phyloP scores from a whole-genome alignment of 2,797 vertebrate genomes.

The Nyctibius grandis region DNA sequence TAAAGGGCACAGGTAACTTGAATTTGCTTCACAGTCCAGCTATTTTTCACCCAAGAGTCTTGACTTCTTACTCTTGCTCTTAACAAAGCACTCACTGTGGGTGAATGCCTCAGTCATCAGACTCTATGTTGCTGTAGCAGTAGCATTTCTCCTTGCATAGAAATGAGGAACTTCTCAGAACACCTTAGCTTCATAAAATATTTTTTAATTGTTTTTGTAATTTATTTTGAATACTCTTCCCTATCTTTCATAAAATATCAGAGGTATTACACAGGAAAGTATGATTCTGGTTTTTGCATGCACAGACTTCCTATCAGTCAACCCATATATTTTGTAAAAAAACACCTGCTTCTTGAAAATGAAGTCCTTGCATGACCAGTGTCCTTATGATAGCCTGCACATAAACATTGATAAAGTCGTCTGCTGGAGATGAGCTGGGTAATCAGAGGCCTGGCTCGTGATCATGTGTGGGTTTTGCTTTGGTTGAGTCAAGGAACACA shows the following conservation, averaged over 20 bases:
- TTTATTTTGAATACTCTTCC: not conserved
- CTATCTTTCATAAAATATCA: not conserved
- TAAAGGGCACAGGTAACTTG: not conserved
- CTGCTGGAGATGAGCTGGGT: not conserved
- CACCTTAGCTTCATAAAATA: not conserved
- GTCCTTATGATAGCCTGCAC: not conserved
- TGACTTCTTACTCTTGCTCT: not conserved
- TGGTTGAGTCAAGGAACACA: not conserved
- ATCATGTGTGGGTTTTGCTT: not conserved
- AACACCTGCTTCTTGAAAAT: not conserved
- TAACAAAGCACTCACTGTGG: not conserved
- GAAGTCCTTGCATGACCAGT: not conserved
- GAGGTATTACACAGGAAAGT: not conserved
- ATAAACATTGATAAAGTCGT: not conserved
- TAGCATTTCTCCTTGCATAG: not conserved
- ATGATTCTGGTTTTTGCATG: not conserved
- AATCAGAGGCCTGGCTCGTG: not conserved
- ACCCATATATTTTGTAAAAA: not conserved
- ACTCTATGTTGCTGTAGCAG: not conserved
- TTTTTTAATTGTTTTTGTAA: not conserved
- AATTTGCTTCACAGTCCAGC: not conserved
- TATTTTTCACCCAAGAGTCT: not conserved
- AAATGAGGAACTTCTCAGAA: not conserved
- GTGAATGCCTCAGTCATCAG: not conserved
- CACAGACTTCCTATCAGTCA: not conserved